Evolutionary conservation across 1,140 invertebrate genomes (phyloP), one percentile per base, ranked within the genome.

Genomic region (Drosophila ficusphila): DNA sequence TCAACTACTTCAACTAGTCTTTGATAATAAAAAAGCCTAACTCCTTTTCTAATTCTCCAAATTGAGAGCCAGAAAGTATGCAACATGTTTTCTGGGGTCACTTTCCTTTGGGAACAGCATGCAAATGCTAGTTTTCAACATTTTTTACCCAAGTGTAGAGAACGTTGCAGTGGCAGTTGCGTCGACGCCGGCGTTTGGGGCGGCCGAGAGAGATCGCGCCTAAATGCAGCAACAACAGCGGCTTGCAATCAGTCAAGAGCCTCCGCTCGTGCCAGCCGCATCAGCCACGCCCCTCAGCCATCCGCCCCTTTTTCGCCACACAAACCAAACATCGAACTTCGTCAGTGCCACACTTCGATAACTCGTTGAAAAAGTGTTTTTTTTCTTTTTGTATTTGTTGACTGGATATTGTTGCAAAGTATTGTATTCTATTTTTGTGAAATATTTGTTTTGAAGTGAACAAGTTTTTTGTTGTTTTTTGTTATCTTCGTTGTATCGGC

Each of bases 201-300:
- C 53, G 60, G 54, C 62, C 76, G 79, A 52, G 69, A 36, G 44
- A 72, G 53, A 21, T 52, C 62, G 77, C 81, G 83, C 77, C 86
- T 82, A 90, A 86, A 90, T 90, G 86, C 79, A 64, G 64, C 67
- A 75, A 75, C 61, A 79, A 89, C 57, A 71, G 81, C 77, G 64
- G 58, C 58, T 71, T 52, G 72, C 72, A 83, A 89, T 90, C 89
- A 90, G 89, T 90, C 81, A 82, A 89, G 73, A 85, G 85, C 74
- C 72, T 89, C 70, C 69, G 62, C 89, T 90, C 89, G 88, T 85
- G 75, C 67, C 70, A 82, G 76, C 65, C 89, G 89, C 83, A 78
- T 88, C 78, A 68, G 41, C 29, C 36, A 38, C 72, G 56, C 29
- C 38, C 33, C 56, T 47, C 14, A 31, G 48, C 4, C 38, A 19